Conservation (phyloP, 1,140 invertebrate species). For the Drosophila rhopaloa region DNA sequence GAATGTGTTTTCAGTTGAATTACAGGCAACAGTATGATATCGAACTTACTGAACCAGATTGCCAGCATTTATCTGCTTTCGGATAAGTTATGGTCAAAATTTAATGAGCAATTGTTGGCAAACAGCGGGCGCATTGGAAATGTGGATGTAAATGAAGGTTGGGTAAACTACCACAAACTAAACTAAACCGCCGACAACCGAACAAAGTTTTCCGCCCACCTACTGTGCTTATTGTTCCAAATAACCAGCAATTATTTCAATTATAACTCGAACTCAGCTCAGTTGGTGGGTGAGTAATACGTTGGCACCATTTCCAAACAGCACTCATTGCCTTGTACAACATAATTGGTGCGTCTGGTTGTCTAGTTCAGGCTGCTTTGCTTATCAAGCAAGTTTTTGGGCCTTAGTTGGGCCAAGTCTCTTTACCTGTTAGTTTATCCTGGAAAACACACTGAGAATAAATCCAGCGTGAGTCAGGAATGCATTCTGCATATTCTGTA, state of each 20-base stretch:
- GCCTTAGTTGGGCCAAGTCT: constrained; percentile 1
- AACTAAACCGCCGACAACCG: background rate
- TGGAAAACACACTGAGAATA: background rate
- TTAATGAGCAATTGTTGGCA: constrained; percentile 27
- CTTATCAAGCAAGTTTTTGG: constrained; percentile 22
- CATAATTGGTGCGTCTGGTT: constrained; percentile 39
- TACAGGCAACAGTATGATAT: constrained; percentile 1
- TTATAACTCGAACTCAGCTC: constrained; percentile 30
- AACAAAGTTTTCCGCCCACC: constrained; percentile 41
- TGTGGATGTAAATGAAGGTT: constrained; percentile 13
- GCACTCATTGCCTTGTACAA: constrained; percentile 24
- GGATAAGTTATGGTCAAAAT: constrained; percentile 6
- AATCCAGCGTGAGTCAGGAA: background rate
- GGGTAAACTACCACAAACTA: constrained; percentile 8
- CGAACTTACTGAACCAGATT: constrained; percentile 14
- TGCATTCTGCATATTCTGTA: no score
- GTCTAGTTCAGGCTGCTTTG: constrained; percentile 24
- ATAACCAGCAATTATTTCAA: constrained; percentile 61
- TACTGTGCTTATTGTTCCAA: constrained; percentile 54
- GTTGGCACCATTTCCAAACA: constrained; percentile 2
- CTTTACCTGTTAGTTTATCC: background rate
- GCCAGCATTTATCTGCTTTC: constrained; percentile 7
- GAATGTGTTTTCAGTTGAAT: background rate
- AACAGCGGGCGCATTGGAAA: constrained; percentile 8
- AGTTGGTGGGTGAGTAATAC: background rate